Evolutionary conservation across 2,888 invertebrate species (phyloP).

Genomic region (Leptinotarsa juncta): DNA sequence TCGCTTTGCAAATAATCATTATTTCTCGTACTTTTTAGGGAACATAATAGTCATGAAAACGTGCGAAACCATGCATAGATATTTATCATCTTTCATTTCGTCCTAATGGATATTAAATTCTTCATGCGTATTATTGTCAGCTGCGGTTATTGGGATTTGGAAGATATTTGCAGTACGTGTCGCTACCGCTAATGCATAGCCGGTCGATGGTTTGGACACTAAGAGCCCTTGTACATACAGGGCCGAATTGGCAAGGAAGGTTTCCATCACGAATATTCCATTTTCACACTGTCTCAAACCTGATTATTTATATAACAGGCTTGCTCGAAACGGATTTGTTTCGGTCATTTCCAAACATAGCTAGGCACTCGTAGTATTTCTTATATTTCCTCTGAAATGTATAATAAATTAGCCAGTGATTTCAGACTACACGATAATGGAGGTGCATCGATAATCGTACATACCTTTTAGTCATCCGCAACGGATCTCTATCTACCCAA

Average conservation of each 20-base stretch:
- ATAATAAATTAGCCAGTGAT: too few relatives aligned
- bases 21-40: too few relatives aligned
- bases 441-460: too few relatives aligned
- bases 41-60: neutral
- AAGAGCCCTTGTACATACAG: conserved; percentile 21
- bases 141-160: conserved; percentile 47
- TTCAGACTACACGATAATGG: too few relatives aligned
- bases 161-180: conserved; percentile 52
- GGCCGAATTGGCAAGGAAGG: neutral
- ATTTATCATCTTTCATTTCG: conserved; percentile 36
- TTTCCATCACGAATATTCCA: neutral
- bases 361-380: too few relatives aligned
- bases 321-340: too few relatives aligned
- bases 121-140: conserved; percentile 53
- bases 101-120: conserved; percentile 53
- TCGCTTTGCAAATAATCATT: too few relatives aligned
- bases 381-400: too few relatives aligned
- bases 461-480: too few relatives aligned
- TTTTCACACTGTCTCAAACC: neutral
- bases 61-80: conserved; percentile 25
- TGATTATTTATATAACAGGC: neutral
- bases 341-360: too few relatives aligned
- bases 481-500: too few relatives aligned
- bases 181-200: conserved; percentile 44
- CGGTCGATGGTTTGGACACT: conserved; percentile 28